Percentiles rank a stretch among this genome's conserved stretches.
Evolutionary conservation across 2,113 vertebrate genomes (phyloP).

Genomic region (Elephas maximus): DNA sequence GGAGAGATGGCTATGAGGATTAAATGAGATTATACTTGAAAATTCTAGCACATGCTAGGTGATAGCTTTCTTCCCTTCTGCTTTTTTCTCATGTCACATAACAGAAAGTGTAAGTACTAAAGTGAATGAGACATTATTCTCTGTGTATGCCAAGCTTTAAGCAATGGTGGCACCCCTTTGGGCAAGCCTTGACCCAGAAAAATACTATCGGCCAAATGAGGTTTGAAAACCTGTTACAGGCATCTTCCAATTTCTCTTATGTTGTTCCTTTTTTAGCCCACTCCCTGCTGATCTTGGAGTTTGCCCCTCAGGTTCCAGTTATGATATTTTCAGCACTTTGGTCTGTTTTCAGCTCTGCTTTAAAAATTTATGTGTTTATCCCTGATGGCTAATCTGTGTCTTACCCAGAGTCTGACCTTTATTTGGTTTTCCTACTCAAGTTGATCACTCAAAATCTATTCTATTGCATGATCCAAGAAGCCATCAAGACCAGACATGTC

Average conservation of each 20-base stretch:
- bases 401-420: background rate
- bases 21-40: background rate
- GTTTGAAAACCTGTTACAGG: background rate
- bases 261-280: background rate
- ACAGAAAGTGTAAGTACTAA: background rate
- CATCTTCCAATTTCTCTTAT: fast-evolving
- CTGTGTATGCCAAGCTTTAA: background rate
- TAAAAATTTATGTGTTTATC: background rate
- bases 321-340: no score
- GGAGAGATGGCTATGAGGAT: background rate
- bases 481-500: background rate
- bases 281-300: background rate
- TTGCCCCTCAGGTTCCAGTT: background rate
- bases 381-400: background rate
- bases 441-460: background rate
- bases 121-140: background rate
- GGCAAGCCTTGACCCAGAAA: background rate
- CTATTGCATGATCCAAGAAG: background rate
- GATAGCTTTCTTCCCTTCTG: background rate
- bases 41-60: background rate
- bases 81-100: background rate
- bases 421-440: background rate
- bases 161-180: background rate
- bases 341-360: background rate
- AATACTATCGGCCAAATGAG: background rate